Evolutionary conservation across 1,140 invertebrate species (phyloP), one percentile per base, ranked within the genome.

Genomic region (Rhysida immarginata): DNA sequence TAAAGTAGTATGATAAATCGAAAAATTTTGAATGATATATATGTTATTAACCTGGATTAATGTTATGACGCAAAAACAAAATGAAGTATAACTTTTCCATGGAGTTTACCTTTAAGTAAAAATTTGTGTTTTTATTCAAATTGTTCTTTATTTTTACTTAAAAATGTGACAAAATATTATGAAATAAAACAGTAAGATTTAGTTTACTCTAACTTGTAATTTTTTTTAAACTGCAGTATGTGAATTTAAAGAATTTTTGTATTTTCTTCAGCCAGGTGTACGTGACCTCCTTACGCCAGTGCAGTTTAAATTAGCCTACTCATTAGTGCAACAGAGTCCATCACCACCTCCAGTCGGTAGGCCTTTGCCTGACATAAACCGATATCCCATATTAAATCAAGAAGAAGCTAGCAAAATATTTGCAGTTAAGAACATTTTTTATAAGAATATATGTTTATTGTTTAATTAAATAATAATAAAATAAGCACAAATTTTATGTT

Each of bases 331-430:
- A 65, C 74, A 76, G 26, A 74, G 81, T 23, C 83, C 81, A 0
- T 53, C 50, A 44, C 62, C 56, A 24, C 59, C 64, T 2, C 54
- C 41, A 14, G 65, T 69, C 26, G 79, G 83, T 1, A 68, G 67
- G 44, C 69, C 71, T 0, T 64, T 88, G 3, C 81, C 83, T 0
- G 78, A 83, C 26, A 80, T 93, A 23, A 82, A 83, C 55, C 75
- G 81, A 41, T 86, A 84, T 61, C 90, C 92, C 0, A 91, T 95
- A 52, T 70, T 95, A 14, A 92, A 95, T 70, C 83, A 88, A 60
- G 85, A 86, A 58, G 81, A 85, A 66, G 87, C 89, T 0, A 80
- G 80, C 11, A 81, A 82, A 60, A 73, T 81, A 2, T 93, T n/a
- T 94, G 63, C 77, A 84, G 35, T 63, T 65, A 61, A 42, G 20